phyloP scores from a whole-genome alignment of 2,113 vertebrate genomes.

The Origma solitaria region DNA sequence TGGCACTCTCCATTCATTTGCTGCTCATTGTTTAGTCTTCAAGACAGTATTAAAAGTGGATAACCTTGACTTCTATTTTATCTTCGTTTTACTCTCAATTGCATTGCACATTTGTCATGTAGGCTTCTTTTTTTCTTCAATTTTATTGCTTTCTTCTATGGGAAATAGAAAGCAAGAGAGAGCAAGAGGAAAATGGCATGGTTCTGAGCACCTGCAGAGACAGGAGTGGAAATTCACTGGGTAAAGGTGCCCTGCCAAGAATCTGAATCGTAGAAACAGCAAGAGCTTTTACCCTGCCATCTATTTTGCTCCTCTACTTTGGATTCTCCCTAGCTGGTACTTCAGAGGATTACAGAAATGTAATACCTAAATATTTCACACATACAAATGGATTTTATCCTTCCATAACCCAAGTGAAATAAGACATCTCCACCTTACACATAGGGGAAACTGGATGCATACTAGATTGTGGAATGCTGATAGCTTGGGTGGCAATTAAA shows the following conservation, averaged over 20 bases:
- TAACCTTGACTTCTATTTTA: not conserved
- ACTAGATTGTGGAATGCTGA: not conserved
- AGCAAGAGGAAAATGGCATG: not conserved
- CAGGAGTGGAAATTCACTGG: not conserved
- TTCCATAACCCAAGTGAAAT: not conserved
- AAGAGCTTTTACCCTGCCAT: not conserved
- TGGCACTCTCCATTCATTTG: not conserved
- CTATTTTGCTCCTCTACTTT: not conserved
- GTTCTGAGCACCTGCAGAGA: not conserved
- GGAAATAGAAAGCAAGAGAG: not conserved
- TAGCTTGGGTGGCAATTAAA: not conserved
- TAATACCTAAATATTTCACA: constrained; percentile 6
- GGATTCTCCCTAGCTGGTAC: not conserved
- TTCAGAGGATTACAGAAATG: not conserved
- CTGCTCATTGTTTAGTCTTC: not conserved
- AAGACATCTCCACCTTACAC: not conserved
- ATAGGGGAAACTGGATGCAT: not conserved
- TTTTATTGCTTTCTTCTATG: not conserved
- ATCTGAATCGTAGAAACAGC: constrained; percentile 13
- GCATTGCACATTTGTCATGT: not conserved
- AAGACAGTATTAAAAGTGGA: not conserved
- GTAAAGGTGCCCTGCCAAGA: not conserved
- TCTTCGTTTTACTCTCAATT: not conserved
- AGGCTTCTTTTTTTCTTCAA: not conserved
- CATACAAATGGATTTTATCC: not conserved